Percentiles rank a stretch among this genome's conserved stretches.
Evolutionary conservation across 2,113 vertebrate genomes (phyloP).

Genomic region (Typhlomys cinereus): DNA sequence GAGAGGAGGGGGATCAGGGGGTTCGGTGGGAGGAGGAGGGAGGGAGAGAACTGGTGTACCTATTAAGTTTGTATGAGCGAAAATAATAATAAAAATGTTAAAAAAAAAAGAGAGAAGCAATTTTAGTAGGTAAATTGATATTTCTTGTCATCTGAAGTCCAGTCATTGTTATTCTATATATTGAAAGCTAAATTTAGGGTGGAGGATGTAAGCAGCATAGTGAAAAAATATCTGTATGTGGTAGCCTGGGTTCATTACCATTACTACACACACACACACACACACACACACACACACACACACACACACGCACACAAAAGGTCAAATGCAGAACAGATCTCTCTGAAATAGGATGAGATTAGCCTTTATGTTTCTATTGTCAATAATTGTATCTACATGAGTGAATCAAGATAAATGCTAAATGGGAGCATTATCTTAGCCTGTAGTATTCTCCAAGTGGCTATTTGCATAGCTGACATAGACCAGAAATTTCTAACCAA

Average conservation of each 20-base stretch:
- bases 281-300: not conserved
- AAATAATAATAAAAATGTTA: too few species aligned
- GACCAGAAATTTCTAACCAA: conserved; percentile 70
- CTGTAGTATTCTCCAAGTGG: conserved; percentile 63
- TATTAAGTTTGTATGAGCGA: not conserved
- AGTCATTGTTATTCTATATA: not conserved
- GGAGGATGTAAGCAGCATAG: not conserved
- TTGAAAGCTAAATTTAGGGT: not conserved
- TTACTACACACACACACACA: not conserved
- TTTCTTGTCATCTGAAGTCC: conserved; percentile 32
- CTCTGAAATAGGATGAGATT: conserved; percentile 16
- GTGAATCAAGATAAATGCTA: conserved; percentile 67
- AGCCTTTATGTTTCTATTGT: conserved; percentile 51
- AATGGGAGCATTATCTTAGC: conserved; percentile 50
- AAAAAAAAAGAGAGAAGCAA: not conserved
- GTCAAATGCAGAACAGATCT: not conserved
- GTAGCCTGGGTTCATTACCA: not conserved
- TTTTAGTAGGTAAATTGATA: not conserved
- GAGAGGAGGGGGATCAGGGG: too few species aligned
- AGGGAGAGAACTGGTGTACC: too few species aligned
- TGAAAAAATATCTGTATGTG: not conserved
- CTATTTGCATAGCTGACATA: conserved; percentile 20
- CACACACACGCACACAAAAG: not conserved
- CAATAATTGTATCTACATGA: conserved; percentile 66
- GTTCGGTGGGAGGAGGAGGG: too few species aligned